Conservation (phyloP, 2,797 vertebrate species). For the Notamacropus eugenii region DNA sequence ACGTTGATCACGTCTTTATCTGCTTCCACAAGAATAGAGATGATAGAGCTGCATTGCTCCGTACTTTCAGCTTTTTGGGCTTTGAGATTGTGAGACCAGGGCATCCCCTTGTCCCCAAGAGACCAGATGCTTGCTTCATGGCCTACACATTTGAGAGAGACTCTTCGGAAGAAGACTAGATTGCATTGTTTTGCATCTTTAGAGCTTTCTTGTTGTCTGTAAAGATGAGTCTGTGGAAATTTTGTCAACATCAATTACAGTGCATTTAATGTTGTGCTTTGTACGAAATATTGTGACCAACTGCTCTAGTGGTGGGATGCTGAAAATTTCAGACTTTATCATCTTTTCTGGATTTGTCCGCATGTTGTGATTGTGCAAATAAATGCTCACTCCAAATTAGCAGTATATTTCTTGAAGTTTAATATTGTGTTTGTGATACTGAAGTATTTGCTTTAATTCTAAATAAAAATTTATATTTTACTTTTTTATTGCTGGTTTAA, state of each 20-base stretch:
- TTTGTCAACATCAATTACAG: constrained; percentile 77
- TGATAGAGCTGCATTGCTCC: constrained; percentile 96
- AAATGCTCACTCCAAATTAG: constrained; percentile 92
- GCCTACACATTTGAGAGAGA: constrained; percentile 98
- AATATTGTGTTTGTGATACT: constrained; percentile 89
- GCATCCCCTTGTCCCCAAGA: constrained; percentile 97
- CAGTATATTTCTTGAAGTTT: constrained; percentile 86
- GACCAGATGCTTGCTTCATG: constrained; percentile 99
- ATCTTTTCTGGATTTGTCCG: constrained; percentile 84
- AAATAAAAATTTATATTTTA: constrained; percentile 92
- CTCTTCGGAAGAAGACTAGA: constrained; percentile 93
- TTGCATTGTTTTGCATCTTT: constrained; percentile 81
- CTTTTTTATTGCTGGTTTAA: constrained; percentile 85
- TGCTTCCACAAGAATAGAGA: constrained; percentile 98
- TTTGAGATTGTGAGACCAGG: constrained; percentile 99
- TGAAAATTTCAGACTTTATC: constrained; percentile 74
- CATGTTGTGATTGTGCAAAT: constrained; percentile 96
- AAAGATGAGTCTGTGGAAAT: constrained; percentile 75
- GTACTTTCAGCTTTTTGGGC: constrained; percentile 99
- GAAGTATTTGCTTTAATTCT: constrained; percentile 90
- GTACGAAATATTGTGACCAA: constrained; percentile 77
- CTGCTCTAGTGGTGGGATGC: constrained; percentile 78
- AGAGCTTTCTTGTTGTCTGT: constrained; percentile 83
- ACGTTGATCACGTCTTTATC: constrained; percentile 94
- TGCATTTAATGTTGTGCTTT: constrained; percentile 69